phyloP scores from a whole-genome alignment of 2,888 invertebrate genomes.

The Drosophila anceps region DNA sequence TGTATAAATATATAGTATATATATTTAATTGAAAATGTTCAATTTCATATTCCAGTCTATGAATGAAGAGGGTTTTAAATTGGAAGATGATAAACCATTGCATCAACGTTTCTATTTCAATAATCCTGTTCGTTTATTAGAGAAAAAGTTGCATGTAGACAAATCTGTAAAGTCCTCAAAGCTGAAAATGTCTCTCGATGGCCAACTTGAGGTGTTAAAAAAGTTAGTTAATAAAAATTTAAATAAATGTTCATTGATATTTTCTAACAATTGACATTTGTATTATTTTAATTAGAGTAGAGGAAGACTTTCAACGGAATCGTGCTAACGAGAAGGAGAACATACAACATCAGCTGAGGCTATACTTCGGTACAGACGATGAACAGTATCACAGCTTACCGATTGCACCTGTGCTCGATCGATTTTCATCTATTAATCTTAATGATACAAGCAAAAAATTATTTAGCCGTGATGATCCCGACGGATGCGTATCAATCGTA shows the following conservation, averaged over 20 bases:
- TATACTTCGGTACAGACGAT: conserved; percentile 85
- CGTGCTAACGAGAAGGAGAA: conserved; percentile 91
- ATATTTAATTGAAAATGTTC: background rate
- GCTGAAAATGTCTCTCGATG: conserved; percentile 90
- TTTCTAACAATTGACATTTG: background rate
- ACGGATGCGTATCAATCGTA: conserved; percentile 88
- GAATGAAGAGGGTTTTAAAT: conserved; percentile 27
- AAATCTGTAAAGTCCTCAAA: conserved; percentile 92
- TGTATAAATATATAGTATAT: background rate
- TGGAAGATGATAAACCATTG: conserved; percentile 73
- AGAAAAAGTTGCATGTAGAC: conserved; percentile 90
- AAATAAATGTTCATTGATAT: no score
- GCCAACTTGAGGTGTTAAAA: conserved; percentile 93
- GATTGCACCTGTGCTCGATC: conserved; percentile 38
- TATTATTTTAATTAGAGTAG: conserved; percentile 86
- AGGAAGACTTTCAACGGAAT: conserved; percentile 94
- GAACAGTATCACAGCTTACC: conserved; percentile 88
- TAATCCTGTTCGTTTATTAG: conserved; percentile 93
- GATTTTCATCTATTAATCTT: conserved; percentile 36
- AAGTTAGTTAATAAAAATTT: conserved; percentile 82
- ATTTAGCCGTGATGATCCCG: conserved; percentile 88
- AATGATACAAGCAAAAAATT: conserved; percentile 57
- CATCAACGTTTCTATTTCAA: conserved; percentile 92
- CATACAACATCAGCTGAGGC: conserved; percentile 90
- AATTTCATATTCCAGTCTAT: conserved; percentile 14